A percentile compares a stretch with the other conserved stretches of the same genome.
These are phyloP conservation scores for Schizopygopsis malacanthus DNA, from an alignment of 2,797 vertebrate species.

Conservation along the genomic window DNA sequence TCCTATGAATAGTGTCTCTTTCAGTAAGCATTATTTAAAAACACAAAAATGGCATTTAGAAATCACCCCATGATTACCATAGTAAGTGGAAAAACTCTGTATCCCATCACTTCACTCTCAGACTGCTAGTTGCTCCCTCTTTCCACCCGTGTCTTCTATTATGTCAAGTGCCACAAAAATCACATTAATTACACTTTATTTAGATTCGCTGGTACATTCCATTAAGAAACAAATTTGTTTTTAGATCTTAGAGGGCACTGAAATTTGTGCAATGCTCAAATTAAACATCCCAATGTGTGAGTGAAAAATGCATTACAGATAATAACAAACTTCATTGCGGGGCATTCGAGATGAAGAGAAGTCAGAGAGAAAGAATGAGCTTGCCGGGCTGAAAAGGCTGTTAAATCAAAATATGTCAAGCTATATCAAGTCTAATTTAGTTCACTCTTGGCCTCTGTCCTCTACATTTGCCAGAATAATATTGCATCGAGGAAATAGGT, in stretches of 20 bases:
- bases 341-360: slow-evolving; percentile 1
- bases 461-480: slow-evolving; percentile 25
- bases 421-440: slow-evolving; percentile 44
- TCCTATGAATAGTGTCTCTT: neutral
- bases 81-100: neutral
- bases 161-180: slow-evolving; percentile 63
- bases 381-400: slow-evolving; percentile 4
- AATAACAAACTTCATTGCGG: slow-evolving; percentile 36
- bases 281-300: slow-evolving; percentile 51
- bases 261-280: slow-evolving; percentile 51
- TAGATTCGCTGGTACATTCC: slow-evolving; percentile 61
- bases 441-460: slow-evolving; percentile 24
- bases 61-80: neutral
- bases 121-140: neutral
- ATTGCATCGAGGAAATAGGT: slow-evolving; percentile 38
- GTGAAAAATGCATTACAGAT: slow-evolving; percentile 48
- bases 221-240: slow-evolving; percentile 67
- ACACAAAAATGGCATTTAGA: neutral
- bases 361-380: slow-evolving; percentile 33
- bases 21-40: neutral
- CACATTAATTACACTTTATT: slow-evolving; percentile 64
- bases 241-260: slow-evolving; percentile 58
- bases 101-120: neutral
- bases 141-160: slow-evolving; percentile 62
- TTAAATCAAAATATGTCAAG: slow-evolving; percentile 45